Evolutionary conservation across 2,888 invertebrate genomes (phyloP).

Genomic region (Dione juno): DNA sequence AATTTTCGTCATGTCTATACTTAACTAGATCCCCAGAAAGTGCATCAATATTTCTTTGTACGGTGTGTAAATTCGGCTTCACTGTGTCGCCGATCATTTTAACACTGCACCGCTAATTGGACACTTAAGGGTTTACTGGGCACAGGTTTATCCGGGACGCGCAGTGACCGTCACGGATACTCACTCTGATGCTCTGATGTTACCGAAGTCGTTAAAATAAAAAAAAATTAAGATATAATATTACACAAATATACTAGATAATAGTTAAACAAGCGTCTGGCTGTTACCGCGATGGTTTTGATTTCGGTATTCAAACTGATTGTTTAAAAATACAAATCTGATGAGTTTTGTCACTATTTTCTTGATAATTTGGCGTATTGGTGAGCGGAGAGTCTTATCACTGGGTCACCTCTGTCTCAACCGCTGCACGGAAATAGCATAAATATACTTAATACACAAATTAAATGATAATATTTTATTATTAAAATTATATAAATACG

Average conservation of each 20-base stretch:
- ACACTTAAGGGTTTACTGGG: conserved; percentile 68
- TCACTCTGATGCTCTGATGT: conserved; percentile 54
- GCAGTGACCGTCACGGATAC: conserved; percentile 61
- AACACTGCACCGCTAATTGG: conserved; percentile 80
- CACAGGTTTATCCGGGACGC: conserved; percentile 71
- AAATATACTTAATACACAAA: too few species aligned
- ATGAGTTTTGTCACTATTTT: too few species aligned
- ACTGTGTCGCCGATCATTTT: conserved; percentile 80
- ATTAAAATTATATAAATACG: too few species aligned
- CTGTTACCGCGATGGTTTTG: too few species aligned
- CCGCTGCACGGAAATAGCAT: too few species aligned
- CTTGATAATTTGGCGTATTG: too few species aligned
- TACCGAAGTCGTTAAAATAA: conserved; percentile 17
- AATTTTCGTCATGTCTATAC: conserved; percentile 4
- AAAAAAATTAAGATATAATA: not conserved
- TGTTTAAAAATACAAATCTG: too few species aligned
- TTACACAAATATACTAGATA: conserved; percentile 15
- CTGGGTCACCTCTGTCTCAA: too few species aligned
- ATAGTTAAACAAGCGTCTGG: too few species aligned
- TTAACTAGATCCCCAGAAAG: conserved; percentile 27
- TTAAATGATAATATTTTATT: too few species aligned
- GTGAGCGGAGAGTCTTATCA: too few species aligned
- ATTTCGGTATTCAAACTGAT: too few species aligned
- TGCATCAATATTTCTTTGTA: conserved; percentile 62
- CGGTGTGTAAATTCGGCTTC: conserved; percentile 75